Conservation (phyloP, 2,888 invertebrate species). For the Acrobasis consociella region DNA sequence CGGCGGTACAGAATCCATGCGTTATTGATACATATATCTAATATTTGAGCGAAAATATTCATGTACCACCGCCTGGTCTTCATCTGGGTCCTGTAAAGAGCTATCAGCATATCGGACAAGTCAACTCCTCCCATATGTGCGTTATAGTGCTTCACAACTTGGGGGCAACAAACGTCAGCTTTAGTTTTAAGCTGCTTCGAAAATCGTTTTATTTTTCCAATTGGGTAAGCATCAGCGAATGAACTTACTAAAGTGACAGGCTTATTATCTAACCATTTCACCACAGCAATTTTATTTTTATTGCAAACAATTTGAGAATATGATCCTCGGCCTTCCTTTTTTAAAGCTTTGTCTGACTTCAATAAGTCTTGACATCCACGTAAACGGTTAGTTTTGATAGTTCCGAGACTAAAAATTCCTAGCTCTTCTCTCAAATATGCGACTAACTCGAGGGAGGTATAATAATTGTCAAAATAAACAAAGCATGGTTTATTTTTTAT, state of each 20-base stretch:
- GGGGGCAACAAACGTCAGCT: background rate
- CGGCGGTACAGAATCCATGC: background rate
- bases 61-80: background rate
- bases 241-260: background rate
- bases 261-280: conserved; percentile 25
- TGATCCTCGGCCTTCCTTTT: conserved; percentile 17
- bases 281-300: conserved; percentile 26
- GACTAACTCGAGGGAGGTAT: conserved; percentile 28
- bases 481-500: conserved; percentile 21
- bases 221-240: background rate
- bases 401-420: conserved; percentile 29
- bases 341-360: conserved; percentile 23
- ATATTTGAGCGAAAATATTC: background rate
- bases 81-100: background rate
- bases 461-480: conserved; percentile 29
- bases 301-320: conserved; percentile 24
- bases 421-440: conserved; percentile 25
- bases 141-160: background rate
- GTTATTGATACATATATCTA: background rate
- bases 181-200: background rate
- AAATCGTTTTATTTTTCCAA: background rate
- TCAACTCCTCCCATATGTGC: background rate
- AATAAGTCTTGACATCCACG: conserved; percentile 27
- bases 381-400: conserved; percentile 28
- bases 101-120: background rate